Evolutionary conservation across 2,888 invertebrate genomes (phyloP).

Genomic region (Cheilosia vernalis): DNA sequence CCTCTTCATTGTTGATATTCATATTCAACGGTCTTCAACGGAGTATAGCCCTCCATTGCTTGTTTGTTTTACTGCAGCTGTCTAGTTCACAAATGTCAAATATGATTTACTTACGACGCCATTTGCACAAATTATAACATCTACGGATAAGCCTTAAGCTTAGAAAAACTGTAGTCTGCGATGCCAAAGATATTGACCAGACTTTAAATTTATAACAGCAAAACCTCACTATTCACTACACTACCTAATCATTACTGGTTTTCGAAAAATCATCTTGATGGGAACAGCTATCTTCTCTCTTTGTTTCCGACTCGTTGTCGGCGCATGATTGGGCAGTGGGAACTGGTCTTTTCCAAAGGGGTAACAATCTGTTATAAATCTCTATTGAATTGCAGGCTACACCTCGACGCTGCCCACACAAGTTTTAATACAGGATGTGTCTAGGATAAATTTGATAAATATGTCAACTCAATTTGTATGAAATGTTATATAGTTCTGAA

Average conservation of each 20-base stretch:
- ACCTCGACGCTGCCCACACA: constrained; percentile 65
- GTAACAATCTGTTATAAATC: constrained; percentile 4
- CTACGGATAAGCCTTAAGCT: too few species aligned
- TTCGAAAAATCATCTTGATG: background rate
- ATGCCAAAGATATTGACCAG: too few species aligned
- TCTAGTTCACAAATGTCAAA: too few species aligned
- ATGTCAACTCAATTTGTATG: background rate
- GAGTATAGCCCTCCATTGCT: too few species aligned
- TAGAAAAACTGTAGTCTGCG: too few species aligned
- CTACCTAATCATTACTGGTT: constrained; percentile 25
- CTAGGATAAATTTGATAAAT: constrained; percentile 9
- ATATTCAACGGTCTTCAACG: too few species aligned
- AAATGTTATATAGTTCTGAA: background rate
- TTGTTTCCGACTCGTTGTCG: background rate
- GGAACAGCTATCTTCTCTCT: background rate
- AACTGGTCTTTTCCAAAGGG: background rate
- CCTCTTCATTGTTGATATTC: too few species aligned
- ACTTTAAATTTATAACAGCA: too few species aligned
- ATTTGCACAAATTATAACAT: too few species aligned
- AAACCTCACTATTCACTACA: background rate
- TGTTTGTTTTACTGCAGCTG: too few species aligned
- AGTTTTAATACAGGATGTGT: constrained; percentile 27
- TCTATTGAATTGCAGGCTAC: constrained; percentile 49
- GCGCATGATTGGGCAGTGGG: constrained; percentile 23
- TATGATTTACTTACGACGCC: too few species aligned